Percentiles rank a stretch among this genome's conserved stretches.
Conservation (phyloP, 2,888 invertebrate species). For the Laspeyria flexula region DNA sequence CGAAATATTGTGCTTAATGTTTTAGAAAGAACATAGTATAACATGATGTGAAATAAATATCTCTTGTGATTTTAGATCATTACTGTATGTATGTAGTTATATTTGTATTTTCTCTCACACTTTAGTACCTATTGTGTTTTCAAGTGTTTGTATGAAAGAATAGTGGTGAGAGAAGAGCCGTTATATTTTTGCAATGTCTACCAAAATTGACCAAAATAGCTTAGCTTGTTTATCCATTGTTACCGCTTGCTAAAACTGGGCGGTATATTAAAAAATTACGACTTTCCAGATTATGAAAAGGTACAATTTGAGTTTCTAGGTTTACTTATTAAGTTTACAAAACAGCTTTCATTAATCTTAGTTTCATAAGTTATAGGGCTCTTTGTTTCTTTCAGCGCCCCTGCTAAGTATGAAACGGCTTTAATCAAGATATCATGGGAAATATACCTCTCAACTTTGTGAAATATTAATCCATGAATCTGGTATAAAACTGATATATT, state of each 20-base stretch:
- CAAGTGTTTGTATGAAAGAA: too few relatives aligned
- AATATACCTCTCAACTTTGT: constrained; percentile 69
- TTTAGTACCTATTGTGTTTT: too few relatives aligned
- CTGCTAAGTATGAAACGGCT: constrained; percentile 64
- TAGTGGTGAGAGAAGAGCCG: too few relatives aligned
- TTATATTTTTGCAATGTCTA: too few relatives aligned
- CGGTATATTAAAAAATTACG: constrained; percentile 19
- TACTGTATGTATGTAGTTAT: background rate
- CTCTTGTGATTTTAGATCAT: background rate
- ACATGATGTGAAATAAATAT: constrained; percentile 9
- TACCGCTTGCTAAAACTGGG: too few relatives aligned
- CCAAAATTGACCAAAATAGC: too few relatives aligned
- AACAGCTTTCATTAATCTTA: constrained; percentile 77
- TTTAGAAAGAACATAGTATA: constrained; percentile 10
- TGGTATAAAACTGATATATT: background rate
- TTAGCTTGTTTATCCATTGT: too few relatives aligned
- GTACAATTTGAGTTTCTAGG: constrained; percentile 43
- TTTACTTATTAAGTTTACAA: constrained; percentile 72
- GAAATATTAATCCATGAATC: constrained; percentile 63
- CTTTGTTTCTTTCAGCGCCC: constrained; percentile 68
- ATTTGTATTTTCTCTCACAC: constrained; percentile 3
- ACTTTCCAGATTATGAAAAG: constrained; percentile 26
- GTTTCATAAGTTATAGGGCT: constrained; percentile 69
- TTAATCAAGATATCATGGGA: constrained; percentile 82
- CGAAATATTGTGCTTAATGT: constrained; percentile 17